Percentiles rank a stretch among this genome's conserved stretches.
Evolutionary conservation across 2,797 vertebrate genomes (phyloP).

Genomic region (Esox lucius): DNA sequence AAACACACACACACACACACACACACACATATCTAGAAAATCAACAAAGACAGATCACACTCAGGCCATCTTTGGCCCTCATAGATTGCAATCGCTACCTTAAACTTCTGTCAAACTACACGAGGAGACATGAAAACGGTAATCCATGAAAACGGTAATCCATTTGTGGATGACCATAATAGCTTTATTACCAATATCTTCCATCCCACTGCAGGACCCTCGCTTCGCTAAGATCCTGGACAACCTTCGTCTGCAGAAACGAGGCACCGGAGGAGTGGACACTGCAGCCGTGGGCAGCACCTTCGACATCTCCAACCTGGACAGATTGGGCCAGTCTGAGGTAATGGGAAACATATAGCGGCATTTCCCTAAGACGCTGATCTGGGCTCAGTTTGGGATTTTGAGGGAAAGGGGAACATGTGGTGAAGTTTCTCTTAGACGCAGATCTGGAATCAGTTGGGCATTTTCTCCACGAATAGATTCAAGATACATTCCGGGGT

Average conservation of each 20-base stretch:
- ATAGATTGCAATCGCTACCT: no score
- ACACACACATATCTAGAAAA: neutral
- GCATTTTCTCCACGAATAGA: no score
- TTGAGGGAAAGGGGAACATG: no score
- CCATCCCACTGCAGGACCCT: conserved; percentile 71
- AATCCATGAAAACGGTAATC: no score
- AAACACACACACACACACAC: neutral
- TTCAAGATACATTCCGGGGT: no score
- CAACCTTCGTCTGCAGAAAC: conserved; percentile 93
- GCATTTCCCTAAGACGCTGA: neutral
- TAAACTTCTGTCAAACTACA: no score
- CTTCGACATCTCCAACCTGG: conserved; percentile 97
- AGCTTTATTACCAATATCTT: neutral
- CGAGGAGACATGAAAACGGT: no score
- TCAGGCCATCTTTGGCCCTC: no score
- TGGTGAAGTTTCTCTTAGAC: no score
- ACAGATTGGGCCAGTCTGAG: conserved; percentile 95
- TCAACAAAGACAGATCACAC: conserved; percentile 1
- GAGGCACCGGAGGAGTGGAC: conserved; percentile 95
- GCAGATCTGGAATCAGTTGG: no score
- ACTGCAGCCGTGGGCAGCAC: conserved; percentile 83
- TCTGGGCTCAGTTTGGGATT: neutral
- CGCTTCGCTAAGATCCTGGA: conserved; percentile 92
- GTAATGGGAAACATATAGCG: conserved; percentile 62
- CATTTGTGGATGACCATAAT: no score